Percentiles rank a stretch among this genome's conserved stretches.
These are phyloP conservation scores for Tetramorium parvispinum DNA, from an alignment of 1,140 invertebrate genomes.

Conservation along the genomic window DNA sequence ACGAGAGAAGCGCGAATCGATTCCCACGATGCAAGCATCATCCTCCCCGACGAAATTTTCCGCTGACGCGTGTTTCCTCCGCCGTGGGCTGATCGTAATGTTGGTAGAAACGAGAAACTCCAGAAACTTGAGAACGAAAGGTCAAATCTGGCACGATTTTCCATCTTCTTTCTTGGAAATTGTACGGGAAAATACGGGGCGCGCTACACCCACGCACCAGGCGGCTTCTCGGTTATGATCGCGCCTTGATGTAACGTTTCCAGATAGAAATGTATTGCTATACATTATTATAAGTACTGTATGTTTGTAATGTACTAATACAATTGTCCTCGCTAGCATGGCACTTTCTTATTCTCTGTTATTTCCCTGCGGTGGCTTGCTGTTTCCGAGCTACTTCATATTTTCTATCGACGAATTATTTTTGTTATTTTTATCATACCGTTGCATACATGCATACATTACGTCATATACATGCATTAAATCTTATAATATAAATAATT, in stretches of 20 bases:
- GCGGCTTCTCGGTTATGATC: neutral
- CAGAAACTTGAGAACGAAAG: constrained; percentile 8
- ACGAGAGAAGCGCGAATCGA: neutral
- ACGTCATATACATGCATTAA: neutral
- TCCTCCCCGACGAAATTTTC: constrained; percentile 10
- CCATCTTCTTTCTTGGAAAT: neutral
- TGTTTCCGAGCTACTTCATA: neutral
- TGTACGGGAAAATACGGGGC: neutral
- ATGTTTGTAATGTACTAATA: neutral
- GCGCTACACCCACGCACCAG: neutral
- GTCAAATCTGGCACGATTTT: neutral
- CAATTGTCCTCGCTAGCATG: constrained; percentile 4
- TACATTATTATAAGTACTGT: neutral
- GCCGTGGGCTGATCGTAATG: neutral
- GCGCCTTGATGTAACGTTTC: neutral
- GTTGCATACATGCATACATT: neutral
- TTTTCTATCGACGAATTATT: neutral
- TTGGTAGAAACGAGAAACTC: neutral
- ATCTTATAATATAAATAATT: neutral
- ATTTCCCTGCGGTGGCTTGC: neutral
- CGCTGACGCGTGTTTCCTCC: constrained; percentile 23
- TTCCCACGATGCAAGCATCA: constrained; percentile 7
- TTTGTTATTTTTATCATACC: neutral
- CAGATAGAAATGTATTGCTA: neutral
- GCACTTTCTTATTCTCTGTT: constrained; percentile 5